Percentiles rank a stretch among this genome's conserved stretches.
Conservation (phyloP, 1,140 invertebrate genomes). For the Drosophila orosa region DNA sequence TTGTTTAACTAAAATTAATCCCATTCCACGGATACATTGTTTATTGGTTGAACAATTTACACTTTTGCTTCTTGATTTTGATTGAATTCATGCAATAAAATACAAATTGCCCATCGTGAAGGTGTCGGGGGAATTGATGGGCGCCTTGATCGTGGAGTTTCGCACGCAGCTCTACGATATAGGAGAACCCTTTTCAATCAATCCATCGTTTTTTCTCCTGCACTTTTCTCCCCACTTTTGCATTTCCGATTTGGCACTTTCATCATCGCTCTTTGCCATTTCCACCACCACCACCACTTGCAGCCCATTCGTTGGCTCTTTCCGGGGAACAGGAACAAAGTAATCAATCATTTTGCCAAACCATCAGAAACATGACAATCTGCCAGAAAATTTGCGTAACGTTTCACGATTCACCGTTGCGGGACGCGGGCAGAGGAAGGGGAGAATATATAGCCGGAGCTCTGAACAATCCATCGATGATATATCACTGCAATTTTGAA, state of each 20-base stretch:
- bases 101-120: constrained; percentile 7
- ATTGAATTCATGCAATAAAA: constrained; percentile 12
- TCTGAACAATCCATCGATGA: constrained; percentile 66
- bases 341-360: constrained; percentile 78
- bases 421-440: neutral
- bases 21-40: neutral
- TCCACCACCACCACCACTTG: constrained; percentile 4
- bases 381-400: constrained; percentile 72
- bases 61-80: constrained; percentile 3
- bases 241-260: constrained; percentile 54
- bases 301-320: constrained; percentile 9
- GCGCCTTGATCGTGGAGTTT: constrained; percentile 1
- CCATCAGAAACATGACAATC: constrained; percentile 78
- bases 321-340: constrained; percentile 67
- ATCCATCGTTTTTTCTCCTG: constrained; percentile 13
- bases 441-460: constrained; percentile 4
- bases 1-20: neutral
- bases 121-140: constrained; percentile 23
- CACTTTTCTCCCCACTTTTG: constrained; percentile 36
- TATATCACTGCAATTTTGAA: constrained; percentile 76
- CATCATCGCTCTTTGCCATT: constrained; percentile 7
- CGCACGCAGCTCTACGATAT: neutral
- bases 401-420: constrained; percentile 44
- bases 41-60: neutral
- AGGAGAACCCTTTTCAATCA: constrained; percentile 37